Evolutionary conservation across 2,113 vertebrate species (phyloP).

Genomic region (Pycnonotus jocosus): DNA sequence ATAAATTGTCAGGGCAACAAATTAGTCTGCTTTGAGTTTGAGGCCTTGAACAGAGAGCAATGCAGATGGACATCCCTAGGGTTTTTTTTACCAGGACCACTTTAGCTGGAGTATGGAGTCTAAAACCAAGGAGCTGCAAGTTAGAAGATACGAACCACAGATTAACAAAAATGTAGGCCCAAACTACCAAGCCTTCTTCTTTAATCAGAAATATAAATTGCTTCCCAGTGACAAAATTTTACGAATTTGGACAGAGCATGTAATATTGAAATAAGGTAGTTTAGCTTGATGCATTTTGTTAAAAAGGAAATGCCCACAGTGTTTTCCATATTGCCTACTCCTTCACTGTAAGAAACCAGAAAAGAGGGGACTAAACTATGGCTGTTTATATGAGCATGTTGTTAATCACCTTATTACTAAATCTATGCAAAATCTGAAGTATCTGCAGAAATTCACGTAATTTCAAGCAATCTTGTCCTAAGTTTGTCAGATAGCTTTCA

Average conservation of each 20-base stretch:
- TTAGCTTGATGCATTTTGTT: neutral
- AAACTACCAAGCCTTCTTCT: neutral
- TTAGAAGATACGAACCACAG: neutral
- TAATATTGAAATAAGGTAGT: neutral
- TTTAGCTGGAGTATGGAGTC: neutral
- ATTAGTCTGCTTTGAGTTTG: neutral
- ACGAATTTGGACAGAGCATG: neutral
- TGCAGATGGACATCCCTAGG: neutral
- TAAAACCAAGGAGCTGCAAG: neutral
- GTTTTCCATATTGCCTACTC: neutral
- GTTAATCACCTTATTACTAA: neutral
- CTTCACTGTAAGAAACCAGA: neutral
- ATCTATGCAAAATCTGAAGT: neutral
- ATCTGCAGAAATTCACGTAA: neutral
- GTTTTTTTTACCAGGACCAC: neutral
- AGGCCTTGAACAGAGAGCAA: neutral
- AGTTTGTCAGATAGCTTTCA: neutral
- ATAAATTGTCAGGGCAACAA: slow-evolving; percentile 2
- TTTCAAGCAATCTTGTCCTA: neutral
- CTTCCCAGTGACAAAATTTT: neutral
- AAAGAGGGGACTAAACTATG: neutral
- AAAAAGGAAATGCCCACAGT: neutral
- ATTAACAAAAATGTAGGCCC: neutral
- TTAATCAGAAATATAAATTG: neutral
- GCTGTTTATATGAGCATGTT: neutral